Evolutionary conservation across 2,113 vertebrate species (phyloP).

Genomic region (Vidua chalybeata): DNA sequence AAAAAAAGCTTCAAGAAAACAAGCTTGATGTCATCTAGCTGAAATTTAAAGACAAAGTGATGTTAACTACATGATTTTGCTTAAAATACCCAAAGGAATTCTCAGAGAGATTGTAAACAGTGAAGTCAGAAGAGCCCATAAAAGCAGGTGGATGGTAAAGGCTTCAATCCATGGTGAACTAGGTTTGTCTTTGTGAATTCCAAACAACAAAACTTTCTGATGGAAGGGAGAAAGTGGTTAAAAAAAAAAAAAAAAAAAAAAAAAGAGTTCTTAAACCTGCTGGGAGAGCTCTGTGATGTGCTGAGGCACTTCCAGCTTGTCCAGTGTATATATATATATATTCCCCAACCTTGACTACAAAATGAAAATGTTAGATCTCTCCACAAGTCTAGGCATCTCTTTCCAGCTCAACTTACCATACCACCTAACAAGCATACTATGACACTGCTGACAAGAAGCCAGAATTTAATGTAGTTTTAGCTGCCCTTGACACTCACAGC

Average conservation of each 20-base stretch:
- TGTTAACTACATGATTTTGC: background rate
- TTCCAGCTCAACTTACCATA: background rate
- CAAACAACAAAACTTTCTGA: background rate
- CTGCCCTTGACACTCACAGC: background rate
- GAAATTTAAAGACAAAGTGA: background rate
- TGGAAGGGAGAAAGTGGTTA: rapidly evolving
- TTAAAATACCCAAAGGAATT: background rate
- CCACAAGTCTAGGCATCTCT: background rate
- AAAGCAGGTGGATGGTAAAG: background rate
- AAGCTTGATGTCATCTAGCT: background rate
- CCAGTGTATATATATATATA: rapidly evolving
- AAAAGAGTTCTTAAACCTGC: background rate
- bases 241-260: background rate
- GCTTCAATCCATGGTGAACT: background rate
- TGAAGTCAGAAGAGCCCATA: background rate
- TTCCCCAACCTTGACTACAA: background rate
- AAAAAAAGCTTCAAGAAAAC: background rate
- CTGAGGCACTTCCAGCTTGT: background rate
- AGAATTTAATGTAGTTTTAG: background rate
- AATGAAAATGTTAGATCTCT: background rate
- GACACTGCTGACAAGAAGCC: background rate
- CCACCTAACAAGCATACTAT: background rate
- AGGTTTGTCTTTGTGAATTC: background rate
- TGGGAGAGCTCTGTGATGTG: background rate
- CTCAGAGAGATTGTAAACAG: too few species aligned